Evolutionary conservation across 2,888 invertebrate genomes (phyloP), one percentile per base, ranked within the genome.

Genomic region (Eupeodes luniger): DNA sequence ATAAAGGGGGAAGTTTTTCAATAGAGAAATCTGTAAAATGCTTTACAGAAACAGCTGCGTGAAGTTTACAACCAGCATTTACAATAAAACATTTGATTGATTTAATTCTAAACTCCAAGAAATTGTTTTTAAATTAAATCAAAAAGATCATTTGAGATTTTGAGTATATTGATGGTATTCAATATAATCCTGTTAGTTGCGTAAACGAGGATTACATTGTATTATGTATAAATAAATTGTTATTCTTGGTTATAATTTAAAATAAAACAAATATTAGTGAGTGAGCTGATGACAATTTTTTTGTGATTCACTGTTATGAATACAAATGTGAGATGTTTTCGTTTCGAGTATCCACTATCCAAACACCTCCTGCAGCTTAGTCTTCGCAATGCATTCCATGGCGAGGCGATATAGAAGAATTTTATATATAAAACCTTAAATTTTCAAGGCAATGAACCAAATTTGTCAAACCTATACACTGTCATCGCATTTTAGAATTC

Each of bases 11-110:
- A 70, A 70, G 57, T 72, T 66, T 72, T 83, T 83, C 78, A 74
- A 19, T n/a, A 67, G 78, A 83, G 78, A 78, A 67, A 83, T 66
- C 61, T 19, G 79, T 79, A 74, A 74, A 79, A 47, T 61, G 59
- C 67, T 6, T 74, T 36, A 12, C 5, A 62, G 9, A 51, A 67
- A 51, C 82, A 83, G 77, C 72, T 83, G 82, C 77, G 44, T 59
- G 34, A 36, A 49, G 70, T 27, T 27, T 40, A 5, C 62, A 14
- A n/a, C 34, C 11, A 55, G 19, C 16, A 49, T 59, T 70, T 57
- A 70, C 40, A 1, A 66, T 5, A 66, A 9, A 49, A 19, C 12
- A 47, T 14, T 66, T 14, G 14, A 2, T 27, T 27, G 3, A 27
- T 1, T 27, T 27, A 27, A 27, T 27, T 27, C 3, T 27, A 3